phyloP scores from a whole-genome alignment of 2,113 vertebrate species.

The Murina feae region DNA sequence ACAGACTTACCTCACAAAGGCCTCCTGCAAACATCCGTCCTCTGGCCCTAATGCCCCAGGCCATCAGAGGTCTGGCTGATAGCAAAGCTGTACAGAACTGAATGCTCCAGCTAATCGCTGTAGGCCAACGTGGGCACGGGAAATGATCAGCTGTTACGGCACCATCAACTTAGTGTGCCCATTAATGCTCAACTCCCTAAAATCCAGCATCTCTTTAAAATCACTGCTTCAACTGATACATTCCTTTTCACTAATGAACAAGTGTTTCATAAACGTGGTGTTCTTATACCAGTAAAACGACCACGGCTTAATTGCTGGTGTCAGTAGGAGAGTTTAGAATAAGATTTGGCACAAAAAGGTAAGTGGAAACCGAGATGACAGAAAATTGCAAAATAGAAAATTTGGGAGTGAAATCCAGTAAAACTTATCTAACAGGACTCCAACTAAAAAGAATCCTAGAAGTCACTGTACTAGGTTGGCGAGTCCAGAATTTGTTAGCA shows the following conservation, averaged over 20 bases:
- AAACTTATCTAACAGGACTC: slow-evolving; percentile 7
- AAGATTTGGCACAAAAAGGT: neutral
- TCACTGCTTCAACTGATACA: neutral
- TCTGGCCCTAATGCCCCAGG: neutral
- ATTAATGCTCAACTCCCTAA: neutral
- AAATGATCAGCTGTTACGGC: neutral
- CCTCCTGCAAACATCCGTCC: slow-evolving; percentile 38
- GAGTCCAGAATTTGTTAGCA: neutral
- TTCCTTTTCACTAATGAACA: neutral
- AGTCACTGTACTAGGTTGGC: neutral
- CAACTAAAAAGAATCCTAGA: neutral
- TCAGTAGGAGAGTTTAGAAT: neutral
- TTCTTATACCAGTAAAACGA: neutral
- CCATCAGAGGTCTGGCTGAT: neutral
- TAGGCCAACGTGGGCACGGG: neutral
- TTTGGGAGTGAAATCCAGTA: neutral
- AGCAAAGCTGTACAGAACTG: slow-evolving; percentile 14
- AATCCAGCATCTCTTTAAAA: slow-evolving; percentile 18
- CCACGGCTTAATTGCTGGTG: neutral
- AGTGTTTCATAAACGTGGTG: neutral
- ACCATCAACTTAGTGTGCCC: neutral
- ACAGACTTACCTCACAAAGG: neutral
- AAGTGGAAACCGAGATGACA: slow-evolving; percentile 10
- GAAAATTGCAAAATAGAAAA: neutral
- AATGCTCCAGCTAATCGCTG: neutral